These are phyloP conservation scores for Eulemur macaco DNA, from an alignment of 2,113 vertebrate genomes.

Conservation along the genomic window DNA sequence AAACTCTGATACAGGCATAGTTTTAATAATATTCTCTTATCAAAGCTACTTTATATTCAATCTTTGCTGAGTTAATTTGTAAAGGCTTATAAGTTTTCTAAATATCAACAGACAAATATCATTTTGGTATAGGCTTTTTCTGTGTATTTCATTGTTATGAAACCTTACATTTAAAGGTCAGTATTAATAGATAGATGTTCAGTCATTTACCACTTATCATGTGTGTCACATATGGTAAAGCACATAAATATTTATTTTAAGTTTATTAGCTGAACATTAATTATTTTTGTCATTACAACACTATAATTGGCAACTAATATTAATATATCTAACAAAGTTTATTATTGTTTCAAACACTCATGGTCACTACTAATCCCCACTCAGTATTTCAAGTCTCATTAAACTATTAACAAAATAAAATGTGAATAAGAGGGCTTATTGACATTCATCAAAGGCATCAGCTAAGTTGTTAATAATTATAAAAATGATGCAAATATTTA, in stretches of 20 bases:
- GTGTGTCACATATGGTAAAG: slow-evolving; percentile 59
- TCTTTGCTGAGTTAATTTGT: not conserved
- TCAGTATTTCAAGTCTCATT: too few species aligned
- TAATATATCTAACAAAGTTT: too few species aligned
- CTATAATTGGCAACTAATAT: too few species aligned
- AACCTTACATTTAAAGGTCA: slow-evolving; percentile 35
- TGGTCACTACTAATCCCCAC: too few species aligned
- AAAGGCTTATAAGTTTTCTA: not conserved
- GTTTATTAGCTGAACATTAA: slow-evolving; percentile 54
- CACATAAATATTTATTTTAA: slow-evolving; percentile 75
- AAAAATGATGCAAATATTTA: slow-evolving; percentile 68
- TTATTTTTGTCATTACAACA: too few species aligned
- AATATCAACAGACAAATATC: not conserved
- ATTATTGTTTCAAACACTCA: too few species aligned
- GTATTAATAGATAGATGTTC: too few species aligned
- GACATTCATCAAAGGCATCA: too few species aligned
- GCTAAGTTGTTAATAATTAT: too few species aligned
- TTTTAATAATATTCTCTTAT: not conserved
- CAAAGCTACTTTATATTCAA: not conserved
- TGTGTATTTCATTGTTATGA: not conserved
- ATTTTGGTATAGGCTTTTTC: not conserved
- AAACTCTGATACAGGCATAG: not conserved
- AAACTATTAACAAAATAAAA: too few species aligned
- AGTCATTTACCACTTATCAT: slow-evolving; percentile 68
- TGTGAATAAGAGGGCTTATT: too few species aligned